Base-by-base conservation (phyloP, 2,797 vertebrate species). In the Oophaga sylvatica region DNA sequence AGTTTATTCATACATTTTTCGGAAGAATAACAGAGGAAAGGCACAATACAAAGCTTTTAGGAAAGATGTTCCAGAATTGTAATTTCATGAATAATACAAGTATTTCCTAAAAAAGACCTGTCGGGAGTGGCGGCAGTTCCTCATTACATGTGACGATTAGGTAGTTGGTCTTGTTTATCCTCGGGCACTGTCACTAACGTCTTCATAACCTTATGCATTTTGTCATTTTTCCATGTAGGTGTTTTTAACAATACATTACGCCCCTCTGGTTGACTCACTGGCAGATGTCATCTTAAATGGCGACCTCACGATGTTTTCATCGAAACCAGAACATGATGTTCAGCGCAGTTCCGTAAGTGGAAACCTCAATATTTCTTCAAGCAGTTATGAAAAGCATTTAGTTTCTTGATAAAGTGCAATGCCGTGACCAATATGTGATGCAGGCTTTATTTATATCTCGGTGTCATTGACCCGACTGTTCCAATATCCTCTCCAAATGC, bases 201-300 rank as follows among this genome's bases (percentile, higher is more conserved):
- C 19, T 12, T 56, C 11, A 77, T 57, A 53, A 71, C 68, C 5
- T 41, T 71, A 0, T 9, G 6, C 11, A 26, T 16, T 12, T 56
- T 3, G 26, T 41, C n/a, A 12, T 81, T 87, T 41, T 86, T 91
- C 86, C n/a, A 63, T 73, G 16, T 89, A 99, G 98, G 98, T 99
- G 89, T 99, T 99, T 93, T 94, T 99, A 77, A 99, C 98, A 90
- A 98, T 99, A 91, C 98, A 99, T 92, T 97, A 99, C 15, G 95
- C 96, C 77, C 97, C 98, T 0, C 94, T 99, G 93, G 98, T 99
- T 91, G 96, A 97, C 91, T 93, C 97, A 0, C 92, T 99, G 91
- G 98, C 98, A 0, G 96, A 99, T 29, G 97, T 99, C 80, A 98
- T 99, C 88, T 95, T 99, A 77, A 99, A 98, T 0, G 98, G 98